phyloP scores from a whole-genome alignment of 2,888 invertebrate species.

The Flexamia atlantica region DNA sequence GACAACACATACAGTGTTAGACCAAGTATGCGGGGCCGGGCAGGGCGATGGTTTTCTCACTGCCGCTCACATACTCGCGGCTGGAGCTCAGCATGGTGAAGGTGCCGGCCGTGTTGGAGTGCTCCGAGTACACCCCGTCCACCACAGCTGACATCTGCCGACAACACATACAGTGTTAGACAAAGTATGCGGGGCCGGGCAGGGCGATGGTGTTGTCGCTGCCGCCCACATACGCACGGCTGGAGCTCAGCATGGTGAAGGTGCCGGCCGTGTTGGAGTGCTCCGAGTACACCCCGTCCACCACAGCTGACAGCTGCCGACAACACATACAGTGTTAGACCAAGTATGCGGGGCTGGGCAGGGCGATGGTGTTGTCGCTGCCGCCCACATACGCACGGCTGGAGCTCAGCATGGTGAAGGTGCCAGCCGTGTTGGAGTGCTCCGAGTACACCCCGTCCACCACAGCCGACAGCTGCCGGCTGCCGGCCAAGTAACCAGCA shows the following conservation, averaged over 20 bases:
- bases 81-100: constrained; percentile 94
- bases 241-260: constrained; percentile 93
- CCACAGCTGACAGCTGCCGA: constrained; percentile 90
- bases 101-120: constrained; percentile 94
- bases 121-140: constrained; percentile 93
- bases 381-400: constrained; percentile 95
- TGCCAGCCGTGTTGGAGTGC: constrained; percentile 94
- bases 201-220: constrained; percentile 89
- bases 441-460: constrained; percentile 95
- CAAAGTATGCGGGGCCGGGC: constrained; percentile 85
- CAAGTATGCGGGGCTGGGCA: constrained; percentile 88
- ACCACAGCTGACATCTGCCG: constrained; percentile 92
- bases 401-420: constrained; percentile 93
- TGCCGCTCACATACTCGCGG: constrained; percentile 94
- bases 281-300: constrained; percentile 94
- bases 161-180: neutral
- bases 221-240: constrained; percentile 94
- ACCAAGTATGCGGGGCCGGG: constrained; percentile 85
- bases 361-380: constrained; percentile 87
- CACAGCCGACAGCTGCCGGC: constrained; percentile 88
- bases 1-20: constrained; percentile 35
- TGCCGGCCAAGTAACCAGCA: too few species aligned
- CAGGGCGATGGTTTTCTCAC: constrained; percentile 88
- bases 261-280: constrained; percentile 95
- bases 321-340: neutral